Conservation (phyloP, 2,888 invertebrate species). For the Lasioglossum pauxillum region DNA sequence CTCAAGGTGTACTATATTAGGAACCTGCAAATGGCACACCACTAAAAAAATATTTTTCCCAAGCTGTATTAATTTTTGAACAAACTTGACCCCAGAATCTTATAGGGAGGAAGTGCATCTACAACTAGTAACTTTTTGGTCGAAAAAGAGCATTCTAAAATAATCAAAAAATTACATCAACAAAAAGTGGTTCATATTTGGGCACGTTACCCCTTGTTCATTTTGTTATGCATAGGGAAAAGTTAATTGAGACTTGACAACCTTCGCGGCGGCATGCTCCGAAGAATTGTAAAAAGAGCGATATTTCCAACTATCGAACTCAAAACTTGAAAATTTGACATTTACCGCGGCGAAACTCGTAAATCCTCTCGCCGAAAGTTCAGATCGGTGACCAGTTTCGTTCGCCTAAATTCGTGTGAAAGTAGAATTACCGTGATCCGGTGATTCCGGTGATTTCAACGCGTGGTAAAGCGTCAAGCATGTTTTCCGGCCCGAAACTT, state of each 20-base stretch:
- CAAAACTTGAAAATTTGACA: conserved; percentile 13
- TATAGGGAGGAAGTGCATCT: no score
- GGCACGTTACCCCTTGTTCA: no score
- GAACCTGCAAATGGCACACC: no score
- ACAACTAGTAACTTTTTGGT: no score
- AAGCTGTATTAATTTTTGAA: no score
- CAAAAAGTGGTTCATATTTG: no score
- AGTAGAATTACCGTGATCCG: not conserved
- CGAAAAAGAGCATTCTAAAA: no score
- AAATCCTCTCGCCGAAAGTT: not conserved
- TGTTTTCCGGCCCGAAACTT: not conserved
- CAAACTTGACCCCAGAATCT: no score
- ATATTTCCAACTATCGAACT: not conserved
- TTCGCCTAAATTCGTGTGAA: conserved; percentile 3
- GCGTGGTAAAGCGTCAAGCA: not conserved
- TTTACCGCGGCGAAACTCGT: not conserved
- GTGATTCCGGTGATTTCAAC: not conserved
- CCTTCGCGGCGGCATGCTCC: not conserved
- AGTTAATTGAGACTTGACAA: not conserved
- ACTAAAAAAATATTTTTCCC: no score
- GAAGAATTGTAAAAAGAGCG: not conserved
- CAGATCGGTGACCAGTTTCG: not conserved
- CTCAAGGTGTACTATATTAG: no score
- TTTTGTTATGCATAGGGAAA: not conserved
- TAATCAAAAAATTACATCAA: no score